Evolutionary conservation across 2,888 invertebrate species (phyloP), one percentile per base, ranked within the genome.

Genomic region (Galerucella nymphaeae): DNA sequence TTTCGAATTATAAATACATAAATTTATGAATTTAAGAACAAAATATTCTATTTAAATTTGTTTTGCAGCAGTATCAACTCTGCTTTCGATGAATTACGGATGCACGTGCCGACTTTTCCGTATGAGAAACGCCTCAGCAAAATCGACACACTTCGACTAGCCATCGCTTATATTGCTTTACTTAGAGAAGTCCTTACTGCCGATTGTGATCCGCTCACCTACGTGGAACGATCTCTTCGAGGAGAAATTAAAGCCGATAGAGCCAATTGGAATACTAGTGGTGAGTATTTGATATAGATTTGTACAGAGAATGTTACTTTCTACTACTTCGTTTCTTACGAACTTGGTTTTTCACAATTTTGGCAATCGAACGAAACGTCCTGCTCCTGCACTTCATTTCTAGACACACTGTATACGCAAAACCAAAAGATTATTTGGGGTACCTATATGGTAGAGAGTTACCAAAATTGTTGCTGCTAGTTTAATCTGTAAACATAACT

Each of bases 41-140:
- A 53, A 16, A 16, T 53, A 6, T 78, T 68, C 74, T 76, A 75
- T 70, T 74, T 75, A 70, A 75, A 70, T 80, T 83, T 83, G 83
- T 82, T 84, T 84, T 86, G 83, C 84, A 96, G 95, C 93, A 98
- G 97, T 92, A 99, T 99, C 90, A 97, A 97, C 93, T 96, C 96
- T 88, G 98, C 98, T 87, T 98, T 98, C 91, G 98, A 99, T 90
- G 98, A 98, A 87, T 92, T 99, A 84, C 91, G 99, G 70, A 94
- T 95, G 80, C 98, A 98, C 89, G 98, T 99, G 81, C 99, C 99
- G 65, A 99, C 99, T 75, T 99, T 99, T 87, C 99, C 99, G 0
- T 99, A 98, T 86, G 99, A 99, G 88, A 99, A 99, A 86, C 90
- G 99, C 30, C 90, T 99, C 48, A 98, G 98, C 83, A 99, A 99